Conservation (phyloP, 2,797 vertebrate genomes). For the Pseudopleuronectes americanus region DNA sequence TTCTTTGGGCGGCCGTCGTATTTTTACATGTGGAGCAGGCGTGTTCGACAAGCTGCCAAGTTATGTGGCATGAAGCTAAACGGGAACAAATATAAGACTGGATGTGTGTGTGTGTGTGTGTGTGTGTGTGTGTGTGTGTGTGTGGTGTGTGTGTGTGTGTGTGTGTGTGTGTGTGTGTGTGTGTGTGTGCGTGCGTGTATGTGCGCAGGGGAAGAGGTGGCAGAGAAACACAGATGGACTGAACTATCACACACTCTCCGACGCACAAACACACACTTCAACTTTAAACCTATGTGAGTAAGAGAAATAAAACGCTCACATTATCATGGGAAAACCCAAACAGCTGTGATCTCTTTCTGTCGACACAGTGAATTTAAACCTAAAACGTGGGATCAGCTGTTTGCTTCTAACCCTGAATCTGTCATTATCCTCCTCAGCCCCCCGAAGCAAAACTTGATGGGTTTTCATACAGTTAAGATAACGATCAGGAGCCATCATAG, state of each 20-base stretch:
- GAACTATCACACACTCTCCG: slow-evolving; percentile 28
- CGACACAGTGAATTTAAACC: slow-evolving; percentile 13
- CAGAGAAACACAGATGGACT: slow-evolving; percentile 62
- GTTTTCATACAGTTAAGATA: not conserved
- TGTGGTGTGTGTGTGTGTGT: slow-evolving; percentile 28
- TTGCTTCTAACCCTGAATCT: slow-evolving; percentile 38
- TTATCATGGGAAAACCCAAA: slow-evolving; percentile 9
- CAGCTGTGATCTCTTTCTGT: slow-evolving; percentile 58
- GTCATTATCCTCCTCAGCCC: slow-evolving; percentile 40
- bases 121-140: slow-evolving; percentile 36
- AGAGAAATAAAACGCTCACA: slow-evolving; percentile 22
- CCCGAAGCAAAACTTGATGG: slow-evolving; percentile 45
- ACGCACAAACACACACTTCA: not conserved
- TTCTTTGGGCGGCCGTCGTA: slow-evolving; percentile 81
- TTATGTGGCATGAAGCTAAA: slow-evolving; percentile 84
- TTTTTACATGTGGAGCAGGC: slow-evolving; percentile 83
- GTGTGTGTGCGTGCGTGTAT: slow-evolving; percentile 45
- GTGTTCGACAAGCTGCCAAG: slow-evolving; percentile 81
- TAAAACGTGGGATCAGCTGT: slow-evolving; percentile 42
- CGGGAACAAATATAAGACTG: slow-evolving; percentile 80
- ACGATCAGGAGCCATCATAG: too few species aligned
- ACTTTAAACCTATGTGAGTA: slow-evolving; percentile 16
- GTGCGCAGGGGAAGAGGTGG: slow-evolving; percentile 9
- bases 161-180: slow-evolving; percentile 39
- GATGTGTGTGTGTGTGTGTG: slow-evolving; percentile 46